Conservation (phyloP, 2,888 invertebrate species). For the Lutraria lutraria region DNA sequence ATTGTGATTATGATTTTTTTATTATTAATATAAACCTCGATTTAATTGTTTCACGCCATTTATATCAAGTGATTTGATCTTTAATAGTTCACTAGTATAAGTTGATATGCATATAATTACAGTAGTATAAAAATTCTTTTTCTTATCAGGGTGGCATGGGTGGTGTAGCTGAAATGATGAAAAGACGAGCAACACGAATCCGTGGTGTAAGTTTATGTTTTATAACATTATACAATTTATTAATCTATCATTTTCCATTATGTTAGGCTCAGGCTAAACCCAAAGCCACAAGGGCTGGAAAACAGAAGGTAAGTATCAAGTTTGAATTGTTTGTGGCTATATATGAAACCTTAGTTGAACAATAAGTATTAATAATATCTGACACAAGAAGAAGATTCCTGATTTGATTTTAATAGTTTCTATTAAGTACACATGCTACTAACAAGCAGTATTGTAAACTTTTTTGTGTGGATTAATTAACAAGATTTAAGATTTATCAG, state of each 20-base stretch:
- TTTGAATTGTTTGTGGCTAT: slow-evolving; percentile 4
- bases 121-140: slow-evolving; percentile 30
- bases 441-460: slow-evolving; percentile 5
- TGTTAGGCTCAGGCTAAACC: slow-evolving; percentile 69
- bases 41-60: not conserved
- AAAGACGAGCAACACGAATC: slow-evolving; percentile 69
- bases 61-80: not conserved
- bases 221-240: slow-evolving; percentile 2
- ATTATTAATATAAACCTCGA: too few species aligned
- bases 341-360: slow-evolving; percentile 16
- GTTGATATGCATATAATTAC: too few species aligned
- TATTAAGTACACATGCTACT: not conserved
- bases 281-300: slow-evolving; percentile 62
- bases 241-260: slow-evolving; percentile 39
- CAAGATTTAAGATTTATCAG: not conserved
- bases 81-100: not conserved
- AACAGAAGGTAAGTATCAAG: slow-evolving; percentile 59
- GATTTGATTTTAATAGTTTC: not conserved
- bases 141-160: slow-evolving; percentile 68
- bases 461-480: slow-evolving; percentile 4
- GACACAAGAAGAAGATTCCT: not conserved
- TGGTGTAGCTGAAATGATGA: slow-evolving; percentile 67
- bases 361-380: not conserved
- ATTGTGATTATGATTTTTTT: too few species aligned
- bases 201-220: slow-evolving; percentile 59